A percentile compares a stretch with the other conserved stretches of the same genome.
Evolutionary conservation across 2,113 vertebrate genomes (phyloP).

Genomic region (Corythaixoides concolor): DNA sequence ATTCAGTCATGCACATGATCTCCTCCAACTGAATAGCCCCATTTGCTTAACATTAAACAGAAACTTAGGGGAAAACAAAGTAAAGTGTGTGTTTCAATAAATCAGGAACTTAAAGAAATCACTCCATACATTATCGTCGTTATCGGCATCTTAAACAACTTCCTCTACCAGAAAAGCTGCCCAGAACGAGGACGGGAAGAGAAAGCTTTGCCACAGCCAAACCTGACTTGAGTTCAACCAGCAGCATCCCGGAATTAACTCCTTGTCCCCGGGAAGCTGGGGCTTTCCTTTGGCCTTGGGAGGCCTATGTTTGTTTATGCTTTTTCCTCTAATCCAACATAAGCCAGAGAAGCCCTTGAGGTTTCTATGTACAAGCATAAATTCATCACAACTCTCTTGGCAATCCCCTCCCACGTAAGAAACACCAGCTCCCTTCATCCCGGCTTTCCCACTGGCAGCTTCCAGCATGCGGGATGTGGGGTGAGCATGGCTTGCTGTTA

Average conservation of each 20-base stretch:
- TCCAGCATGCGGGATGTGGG: background rate
- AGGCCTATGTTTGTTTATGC: background rate
- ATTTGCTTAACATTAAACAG: background rate
- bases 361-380: background rate
- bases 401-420: background rate
- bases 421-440: background rate
- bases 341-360: background rate
- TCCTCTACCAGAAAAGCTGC: slow-evolving; percentile 20
- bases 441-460: background rate
- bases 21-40: background rate
- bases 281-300: background rate
- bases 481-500: background rate
- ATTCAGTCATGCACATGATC: background rate
- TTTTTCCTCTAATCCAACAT: background rate
- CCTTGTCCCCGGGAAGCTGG: background rate
- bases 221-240: background rate
- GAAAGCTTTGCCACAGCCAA: background rate
- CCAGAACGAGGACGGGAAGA: background rate
- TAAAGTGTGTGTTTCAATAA: background rate
- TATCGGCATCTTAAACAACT: background rate
- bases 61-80: background rate
- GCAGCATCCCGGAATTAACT: background rate
- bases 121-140: background rate
- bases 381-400: background rate
- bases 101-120: slow-evolving; percentile 11